A percentile compares a stretch with the other conserved stretches of the same genome.
Conservation (phyloP, 2,113 vertebrate species). For the Lepidothrix coronata region DNA sequence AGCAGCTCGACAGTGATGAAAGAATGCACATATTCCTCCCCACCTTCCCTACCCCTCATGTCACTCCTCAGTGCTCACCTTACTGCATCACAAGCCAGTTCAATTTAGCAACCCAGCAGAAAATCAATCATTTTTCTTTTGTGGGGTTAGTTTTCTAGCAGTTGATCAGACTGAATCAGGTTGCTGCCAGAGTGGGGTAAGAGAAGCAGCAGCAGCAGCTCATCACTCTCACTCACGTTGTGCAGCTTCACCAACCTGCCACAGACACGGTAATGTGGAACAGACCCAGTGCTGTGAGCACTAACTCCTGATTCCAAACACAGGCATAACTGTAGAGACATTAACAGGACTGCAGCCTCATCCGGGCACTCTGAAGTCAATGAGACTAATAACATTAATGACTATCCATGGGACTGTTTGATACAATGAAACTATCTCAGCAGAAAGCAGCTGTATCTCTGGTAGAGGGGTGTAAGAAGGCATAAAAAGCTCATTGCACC, state of each 20-base stretch:
- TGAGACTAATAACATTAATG: background rate
- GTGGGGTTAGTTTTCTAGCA: background rate
- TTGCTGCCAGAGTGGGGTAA: background rate
- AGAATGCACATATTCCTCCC: background rate
- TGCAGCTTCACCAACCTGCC: background rate
- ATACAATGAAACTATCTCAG: background rate
- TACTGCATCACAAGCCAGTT: background rate
- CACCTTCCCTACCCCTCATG: background rate
- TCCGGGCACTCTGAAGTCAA: background rate
- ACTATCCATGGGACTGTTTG: background rate
- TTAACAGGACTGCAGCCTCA: background rate
- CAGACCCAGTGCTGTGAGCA: rapidly evolving
- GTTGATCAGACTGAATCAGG: background rate
- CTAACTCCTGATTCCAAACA: background rate
- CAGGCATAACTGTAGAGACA: background rate
- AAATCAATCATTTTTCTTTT: background rate
- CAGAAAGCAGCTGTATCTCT: background rate
- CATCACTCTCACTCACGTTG: rapidly evolving
- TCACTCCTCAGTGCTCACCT: background rate
- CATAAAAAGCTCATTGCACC: background rate
- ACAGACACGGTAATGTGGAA: background rate
- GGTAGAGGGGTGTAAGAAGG: background rate
- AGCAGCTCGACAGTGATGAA: background rate
- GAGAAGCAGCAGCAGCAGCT: background rate
- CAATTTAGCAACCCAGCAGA: background rate